Evolutionary conservation across 92 coral and sea anemone species (phyloP).

Genomic region (Heteractis magnifica): DNA sequence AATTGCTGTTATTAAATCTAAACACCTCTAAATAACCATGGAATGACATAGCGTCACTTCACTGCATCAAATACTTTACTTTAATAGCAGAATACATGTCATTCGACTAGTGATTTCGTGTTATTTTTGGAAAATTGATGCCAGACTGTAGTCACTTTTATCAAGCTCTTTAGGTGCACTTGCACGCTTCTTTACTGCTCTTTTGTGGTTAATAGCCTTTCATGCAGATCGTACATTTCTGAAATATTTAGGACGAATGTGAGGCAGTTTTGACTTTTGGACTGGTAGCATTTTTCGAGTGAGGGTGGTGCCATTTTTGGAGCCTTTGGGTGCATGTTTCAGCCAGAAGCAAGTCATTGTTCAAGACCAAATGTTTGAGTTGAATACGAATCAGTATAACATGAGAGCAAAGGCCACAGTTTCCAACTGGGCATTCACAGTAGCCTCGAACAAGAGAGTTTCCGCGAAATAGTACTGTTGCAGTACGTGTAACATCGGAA

Average conservation of each 20-base stretch:
- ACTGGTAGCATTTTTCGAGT: slow-evolving; percentile 13
- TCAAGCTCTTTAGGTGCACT: slow-evolving; percentile 15
- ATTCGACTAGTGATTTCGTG: neutral
- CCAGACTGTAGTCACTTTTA: slow-evolving; percentile 27
- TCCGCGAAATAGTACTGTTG: slow-evolving; percentile 9
- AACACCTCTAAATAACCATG: neutral
- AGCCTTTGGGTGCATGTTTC: slow-evolving; percentile 14
- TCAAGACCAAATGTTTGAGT: slow-evolving; percentile 16
- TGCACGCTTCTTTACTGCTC: slow-evolving; percentile 29
- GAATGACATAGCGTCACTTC: neutral
- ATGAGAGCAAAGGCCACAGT: slow-evolving; percentile 28
- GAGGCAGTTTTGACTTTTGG: slow-evolving; percentile 36
- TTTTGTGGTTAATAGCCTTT: slow-evolving; percentile 30
- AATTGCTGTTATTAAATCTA: neutral
- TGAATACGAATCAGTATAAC: slow-evolving; percentile 16
- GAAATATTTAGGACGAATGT: slow-evolving; percentile 40
- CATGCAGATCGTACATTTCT: slow-evolving; percentile 41
- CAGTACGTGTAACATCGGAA: slow-evolving; percentile 33
- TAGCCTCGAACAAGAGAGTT: slow-evolving; percentile 21
- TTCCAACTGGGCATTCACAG: slow-evolving; percentile 33
- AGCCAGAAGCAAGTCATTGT: slow-evolving; percentile 25
- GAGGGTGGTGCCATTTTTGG: slow-evolving; percentile 37
- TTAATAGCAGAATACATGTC: neutral
- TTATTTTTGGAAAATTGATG: neutral
- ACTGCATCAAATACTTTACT: neutral